A percentile compares a stretch with the other conserved stretches of the same genome.
Conservation (phyloP, 2,888 invertebrate genomes). For the Clistopyga incitator region DNA sequence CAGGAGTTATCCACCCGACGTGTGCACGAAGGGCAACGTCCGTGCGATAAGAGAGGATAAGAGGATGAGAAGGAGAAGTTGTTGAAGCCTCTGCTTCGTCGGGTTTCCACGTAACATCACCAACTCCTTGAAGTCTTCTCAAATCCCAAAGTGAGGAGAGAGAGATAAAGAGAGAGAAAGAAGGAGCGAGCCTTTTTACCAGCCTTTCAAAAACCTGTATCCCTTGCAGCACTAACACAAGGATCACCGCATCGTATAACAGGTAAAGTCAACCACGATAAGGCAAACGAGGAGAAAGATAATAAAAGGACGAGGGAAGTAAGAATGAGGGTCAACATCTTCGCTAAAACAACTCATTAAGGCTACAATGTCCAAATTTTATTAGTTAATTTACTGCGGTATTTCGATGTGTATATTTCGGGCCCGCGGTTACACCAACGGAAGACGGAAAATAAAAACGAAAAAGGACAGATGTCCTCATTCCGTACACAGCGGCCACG, state of each 20-base stretch:
- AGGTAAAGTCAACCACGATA: slow-evolving; percentile 37
- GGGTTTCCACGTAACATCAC: slow-evolving; percentile 35
- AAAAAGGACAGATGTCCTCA: neutral
- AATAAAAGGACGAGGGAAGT: slow-evolving; percentile 27
- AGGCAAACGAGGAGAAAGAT: slow-evolving; percentile 41
- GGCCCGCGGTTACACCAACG: neutral
- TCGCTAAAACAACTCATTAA: slow-evolving; percentile 45
- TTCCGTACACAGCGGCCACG: neutral
- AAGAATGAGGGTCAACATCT: neutral
- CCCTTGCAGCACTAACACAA: slow-evolving; percentile 24
- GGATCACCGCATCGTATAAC: slow-evolving; percentile 31
- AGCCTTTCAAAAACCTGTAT: slow-evolving; percentile 56
- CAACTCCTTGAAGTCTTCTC: slow-evolving; percentile 31
- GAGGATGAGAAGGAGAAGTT: slow-evolving; percentile 48
- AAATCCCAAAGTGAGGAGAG: slow-evolving; percentile 25
- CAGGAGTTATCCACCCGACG: slow-evolving; percentile 39
- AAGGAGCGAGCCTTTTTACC: slow-evolving; percentile 1
- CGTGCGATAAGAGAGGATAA: slow-evolving; percentile 63
- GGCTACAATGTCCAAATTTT: slow-evolving; percentile 30
- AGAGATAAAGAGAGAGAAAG: neutral
- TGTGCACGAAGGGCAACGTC: slow-evolving; percentile 58
- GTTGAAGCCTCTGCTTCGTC: slow-evolving; percentile 45
- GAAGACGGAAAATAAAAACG: neutral
- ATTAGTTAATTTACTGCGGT: slow-evolving; percentile 18
- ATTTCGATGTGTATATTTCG: neutral